phyloP scores from a whole-genome alignment of 2,113 vertebrate genomes.

The Oceanites oceanicus region DNA sequence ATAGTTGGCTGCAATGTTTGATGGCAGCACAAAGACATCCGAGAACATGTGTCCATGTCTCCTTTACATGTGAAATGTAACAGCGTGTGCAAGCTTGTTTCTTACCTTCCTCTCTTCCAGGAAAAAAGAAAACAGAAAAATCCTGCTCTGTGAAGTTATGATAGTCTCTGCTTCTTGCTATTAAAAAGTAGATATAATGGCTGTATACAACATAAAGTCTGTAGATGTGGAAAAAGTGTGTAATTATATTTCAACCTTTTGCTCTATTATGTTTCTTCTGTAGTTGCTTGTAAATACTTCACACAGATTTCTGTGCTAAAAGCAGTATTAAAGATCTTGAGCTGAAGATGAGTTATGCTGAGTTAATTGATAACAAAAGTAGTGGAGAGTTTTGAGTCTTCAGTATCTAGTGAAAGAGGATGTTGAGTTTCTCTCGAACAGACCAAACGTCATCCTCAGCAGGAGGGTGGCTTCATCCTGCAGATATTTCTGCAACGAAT shows the following conservation, averaged over 20 bases:
- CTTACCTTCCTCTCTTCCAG: neutral
- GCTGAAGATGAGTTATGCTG: neutral
- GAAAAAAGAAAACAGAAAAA: neutral
- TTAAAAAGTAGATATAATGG: neutral
- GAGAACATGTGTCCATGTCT: neutral
- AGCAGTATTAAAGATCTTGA: neutral
- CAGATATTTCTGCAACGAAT: neutral
- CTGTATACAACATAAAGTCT: neutral
- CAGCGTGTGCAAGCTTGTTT: neutral
- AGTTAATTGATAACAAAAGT: conserved; percentile 16
- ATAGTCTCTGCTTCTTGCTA: neutral
- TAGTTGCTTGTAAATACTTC: neutral
- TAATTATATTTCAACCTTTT: neutral
- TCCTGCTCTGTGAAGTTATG: neutral
- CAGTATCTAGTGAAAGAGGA: neutral
- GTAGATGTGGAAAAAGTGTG: neutral
- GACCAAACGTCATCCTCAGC: neutral
- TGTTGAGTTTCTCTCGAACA: neutral
- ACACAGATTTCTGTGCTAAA: neutral
- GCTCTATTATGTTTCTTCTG: neutral
- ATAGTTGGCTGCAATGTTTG: neutral
- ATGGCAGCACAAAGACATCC: neutral
- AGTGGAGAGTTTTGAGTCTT: neutral
- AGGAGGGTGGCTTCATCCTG: neutral
- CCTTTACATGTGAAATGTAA: neutral